Evolutionary conservation across 2,113 vertebrate genomes (phyloP), one percentile per base, ranked within the genome.

Genomic region (Bufo gargarizans): DNA sequence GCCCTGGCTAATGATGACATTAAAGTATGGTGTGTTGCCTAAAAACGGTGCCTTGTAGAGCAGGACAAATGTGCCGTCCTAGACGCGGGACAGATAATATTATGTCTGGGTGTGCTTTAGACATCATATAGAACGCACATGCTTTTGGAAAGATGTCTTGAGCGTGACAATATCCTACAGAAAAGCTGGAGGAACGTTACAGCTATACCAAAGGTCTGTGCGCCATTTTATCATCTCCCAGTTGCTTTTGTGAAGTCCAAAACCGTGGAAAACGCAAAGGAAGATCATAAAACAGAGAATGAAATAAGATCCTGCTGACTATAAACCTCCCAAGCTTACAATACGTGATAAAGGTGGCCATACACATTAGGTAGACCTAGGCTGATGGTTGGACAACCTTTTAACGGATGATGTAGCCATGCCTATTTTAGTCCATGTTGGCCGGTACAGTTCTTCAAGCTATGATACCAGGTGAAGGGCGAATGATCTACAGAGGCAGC

Each of bases 1-100:
- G 33, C 45, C 50, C 88, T 92, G 92, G 91, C 92, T 93, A 93
- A 91, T 92, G 93, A 93, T 92, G 93, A 93, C 92, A 93, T 92
- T 92, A 93, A 95, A 94, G 93, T 90, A 74, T 82, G 56, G 78
- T 79, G 79, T 82, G 86, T 82, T 76, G 86, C 81, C 79, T 80
- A 88, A 82, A 77, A 59, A 59, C 22, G 33, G 69, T 61, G 59
- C 43, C 53, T 76, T 77, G 43, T 47, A 3, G 10, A 43, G 47
- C 81, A 20, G 49, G 33, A 53, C n/a, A 77, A 77, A 67, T 67
- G 47, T 59, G 53, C 65, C 49, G 58, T n/a, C 81, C 63, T 58
- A 76, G 69, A 59, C 77, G 9, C 55, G 17, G 53, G 77, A 61
- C 65, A 47, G 55, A 2, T 17, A 47, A 67, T 50, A 87, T 16